Conservation (phyloP, 2,797 vertebrate species). For the Ctenochaetus hawaiiensis region DNA sequence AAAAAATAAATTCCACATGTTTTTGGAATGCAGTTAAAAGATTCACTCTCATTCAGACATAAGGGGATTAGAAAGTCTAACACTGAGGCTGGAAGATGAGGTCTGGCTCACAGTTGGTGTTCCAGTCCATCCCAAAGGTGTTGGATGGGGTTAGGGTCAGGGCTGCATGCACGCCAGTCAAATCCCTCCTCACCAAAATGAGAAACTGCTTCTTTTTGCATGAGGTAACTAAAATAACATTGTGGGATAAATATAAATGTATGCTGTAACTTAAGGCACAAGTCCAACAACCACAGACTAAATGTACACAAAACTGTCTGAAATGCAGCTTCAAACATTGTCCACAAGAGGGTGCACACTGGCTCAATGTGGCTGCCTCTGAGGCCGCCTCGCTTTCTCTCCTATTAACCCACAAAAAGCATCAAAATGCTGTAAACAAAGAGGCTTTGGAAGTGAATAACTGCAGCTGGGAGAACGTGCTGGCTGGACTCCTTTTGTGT, state of each 20-base stretch:
- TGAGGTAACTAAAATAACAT: background rate
- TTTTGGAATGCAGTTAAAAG: too few relatives aligned
- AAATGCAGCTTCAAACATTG: slow-evolving; percentile 18
- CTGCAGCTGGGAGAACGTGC: slow-evolving; percentile 65
- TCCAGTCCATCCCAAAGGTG: background rate
- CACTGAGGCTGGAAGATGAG: background rate
- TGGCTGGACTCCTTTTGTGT: slow-evolving; percentile 73
- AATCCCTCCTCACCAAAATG: too few relatives aligned
- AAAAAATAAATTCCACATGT: too few relatives aligned
- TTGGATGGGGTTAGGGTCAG: background rate
- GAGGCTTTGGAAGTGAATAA: slow-evolving; percentile 65
- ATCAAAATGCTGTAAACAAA: slow-evolving; percentile 58
- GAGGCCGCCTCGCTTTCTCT: background rate
- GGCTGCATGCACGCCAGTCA: background rate
- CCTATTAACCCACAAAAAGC: slow-evolving; percentile 1
- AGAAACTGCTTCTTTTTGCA: background rate
- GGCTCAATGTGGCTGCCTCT: slow-evolving; percentile 13
- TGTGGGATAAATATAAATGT: background rate
- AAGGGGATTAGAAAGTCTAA: too few relatives aligned
- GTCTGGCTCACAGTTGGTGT: background rate
- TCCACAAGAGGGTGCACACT: slow-evolving; percentile 60
- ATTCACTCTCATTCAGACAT: too few relatives aligned
- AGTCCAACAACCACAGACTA: background rate
- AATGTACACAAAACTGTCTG: background rate
- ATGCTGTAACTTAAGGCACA: background rate